Evolutionary conservation across 2,888 invertebrate genomes (phyloP).

Genomic region (Euspilapteryx auroguttella): DNA sequence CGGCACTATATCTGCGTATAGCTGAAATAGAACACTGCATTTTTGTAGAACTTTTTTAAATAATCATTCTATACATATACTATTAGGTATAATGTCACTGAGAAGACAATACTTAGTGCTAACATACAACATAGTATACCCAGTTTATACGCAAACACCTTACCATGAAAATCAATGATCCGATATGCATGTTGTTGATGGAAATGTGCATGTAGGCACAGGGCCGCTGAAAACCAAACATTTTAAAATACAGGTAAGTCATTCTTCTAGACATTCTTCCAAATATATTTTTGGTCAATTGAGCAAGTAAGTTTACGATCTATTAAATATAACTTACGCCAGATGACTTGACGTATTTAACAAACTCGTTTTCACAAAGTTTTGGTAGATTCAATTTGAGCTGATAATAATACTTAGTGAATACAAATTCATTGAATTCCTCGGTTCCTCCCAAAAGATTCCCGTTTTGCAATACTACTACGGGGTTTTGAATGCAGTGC

Average conservation of each 20-base stretch:
- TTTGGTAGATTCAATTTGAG: constrained; percentile 41
- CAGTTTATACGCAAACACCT: too few relatives aligned
- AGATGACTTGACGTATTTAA: constrained; percentile 33
- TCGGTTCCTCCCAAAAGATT: constrained; percentile 53
- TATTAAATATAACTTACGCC: constrained; percentile 29
- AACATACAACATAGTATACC: too few relatives aligned
- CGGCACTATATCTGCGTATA: constrained; percentile 63
- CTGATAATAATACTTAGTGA: constrained; percentile 39
- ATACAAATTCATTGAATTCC: constrained; percentile 40
- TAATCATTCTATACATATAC: too few relatives aligned
- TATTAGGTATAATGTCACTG: not conserved
- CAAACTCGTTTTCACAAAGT: constrained; percentile 35
- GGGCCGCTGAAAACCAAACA: constrained; percentile 48
- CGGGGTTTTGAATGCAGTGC: constrained; percentile 39
- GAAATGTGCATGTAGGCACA: constrained; percentile 57
- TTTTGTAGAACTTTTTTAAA: too few relatives aligned
- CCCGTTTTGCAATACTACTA: constrained; percentile 49
- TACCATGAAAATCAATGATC: constrained; percentile 64
- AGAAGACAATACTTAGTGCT: not conserved
- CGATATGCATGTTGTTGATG: constrained; percentile 35
- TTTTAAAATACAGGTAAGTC: constrained; percentile 1
- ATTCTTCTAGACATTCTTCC: not conserved
- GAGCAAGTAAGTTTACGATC: too few relatives aligned
- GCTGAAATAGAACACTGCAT: constrained; percentile 35
- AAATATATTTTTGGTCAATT: not conserved